Percentiles rank a stretch among this genome's conserved stretches.
phyloP scores from a whole-genome alignment of 2,113 vertebrate genomes.

The Stomatorhinus ivindoensis region DNA sequence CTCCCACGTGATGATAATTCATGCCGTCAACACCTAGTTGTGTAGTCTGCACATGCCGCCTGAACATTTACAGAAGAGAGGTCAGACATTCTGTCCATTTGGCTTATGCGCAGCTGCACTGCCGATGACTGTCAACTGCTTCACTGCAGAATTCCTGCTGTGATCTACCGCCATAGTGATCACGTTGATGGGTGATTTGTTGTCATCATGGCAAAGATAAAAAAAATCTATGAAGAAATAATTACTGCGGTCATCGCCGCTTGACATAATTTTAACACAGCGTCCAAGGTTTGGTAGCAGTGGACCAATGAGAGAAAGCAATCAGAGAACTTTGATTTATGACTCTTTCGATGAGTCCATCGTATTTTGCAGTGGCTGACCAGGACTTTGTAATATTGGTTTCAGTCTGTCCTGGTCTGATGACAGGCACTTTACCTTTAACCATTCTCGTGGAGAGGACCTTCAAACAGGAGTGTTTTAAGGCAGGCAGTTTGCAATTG shows the following conservation, averaged over 20 bases:
- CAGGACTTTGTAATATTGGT: conserved; percentile 46
- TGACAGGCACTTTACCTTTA: conserved; percentile 45
- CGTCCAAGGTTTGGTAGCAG: conserved; percentile 21
- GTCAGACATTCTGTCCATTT: not conserved
- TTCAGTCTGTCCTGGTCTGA: conserved; percentile 44
- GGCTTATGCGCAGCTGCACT: not conserved
- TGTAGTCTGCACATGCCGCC: not conserved
- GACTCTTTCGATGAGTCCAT: conserved; percentile 54
- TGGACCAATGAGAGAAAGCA: not conserved
- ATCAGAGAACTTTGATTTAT: conserved; percentile 15
- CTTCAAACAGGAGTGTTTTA: conserved; percentile 44
- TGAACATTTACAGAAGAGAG: not conserved
- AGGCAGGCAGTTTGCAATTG: conserved; percentile 36
- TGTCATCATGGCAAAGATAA: conserved; percentile 47
- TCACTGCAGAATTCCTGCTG: conserved; percentile 1
- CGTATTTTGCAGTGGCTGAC: conserved; percentile 34
- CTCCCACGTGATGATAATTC: not conserved
- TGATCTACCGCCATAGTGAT: conserved; percentile 24
- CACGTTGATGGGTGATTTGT: conserved; percentile 32
- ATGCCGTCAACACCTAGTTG: not conserved
- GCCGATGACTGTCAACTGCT: conserved; percentile 12
- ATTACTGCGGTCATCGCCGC: conserved; percentile 40
- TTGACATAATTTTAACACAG: conserved; percentile 41
- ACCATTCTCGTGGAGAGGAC: conserved; percentile 33
- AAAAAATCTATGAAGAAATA: conserved; percentile 48